These are phyloP conservation scores for Dynastes grantii DNA, from an alignment of 2,888 invertebrate genomes.

Conservation along the genomic window DNA sequence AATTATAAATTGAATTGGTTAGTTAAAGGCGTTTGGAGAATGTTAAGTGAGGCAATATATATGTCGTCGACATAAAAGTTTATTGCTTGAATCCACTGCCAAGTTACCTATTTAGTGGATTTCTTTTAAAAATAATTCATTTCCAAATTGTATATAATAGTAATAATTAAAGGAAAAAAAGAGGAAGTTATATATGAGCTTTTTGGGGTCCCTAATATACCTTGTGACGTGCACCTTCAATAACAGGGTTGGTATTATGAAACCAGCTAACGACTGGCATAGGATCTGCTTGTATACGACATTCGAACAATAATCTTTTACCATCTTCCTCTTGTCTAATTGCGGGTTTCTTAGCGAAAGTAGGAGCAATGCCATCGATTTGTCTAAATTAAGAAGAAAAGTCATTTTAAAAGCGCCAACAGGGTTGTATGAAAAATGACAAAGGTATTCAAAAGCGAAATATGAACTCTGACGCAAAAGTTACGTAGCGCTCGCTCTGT, in stretches of 20 bases:
- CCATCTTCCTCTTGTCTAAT: conserved; percentile 98
- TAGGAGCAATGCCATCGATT: conserved; percentile 98
- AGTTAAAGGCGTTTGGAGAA: too few species aligned
- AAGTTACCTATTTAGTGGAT: conserved; percentile 57
- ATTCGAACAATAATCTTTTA: conserved; percentile 93
- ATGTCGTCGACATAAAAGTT: background rate
- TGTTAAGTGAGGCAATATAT: background rate
- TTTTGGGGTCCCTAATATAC: conserved; percentile 70
- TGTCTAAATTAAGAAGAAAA: conserved; percentile 76
- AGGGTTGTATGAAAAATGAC: conserved; percentile 45
- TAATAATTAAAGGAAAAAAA: too few species aligned
- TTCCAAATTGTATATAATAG: too few species aligned
- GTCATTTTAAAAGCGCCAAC: conserved; percentile 26
- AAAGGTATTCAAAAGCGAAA: conserved; percentile 56
- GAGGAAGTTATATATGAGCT: background rate
- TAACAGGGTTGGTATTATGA: conserved; percentile 88
- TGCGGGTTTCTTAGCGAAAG: conserved; percentile 97
- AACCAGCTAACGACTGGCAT: conserved; percentile 92
- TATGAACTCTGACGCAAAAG: conserved; percentile 64
- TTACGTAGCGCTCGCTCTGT: conserved; percentile 57
- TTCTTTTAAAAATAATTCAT: conserved; percentile 47
- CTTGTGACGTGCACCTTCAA: conserved; percentile 89
- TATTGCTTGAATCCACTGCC: conserved; percentile 56
- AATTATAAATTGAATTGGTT: too few species aligned
- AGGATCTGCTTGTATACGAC: conserved; percentile 94